Base-by-base conservation (phyloP, 2,113 vertebrate genomes). In the Tapirus terrestris region DNA sequence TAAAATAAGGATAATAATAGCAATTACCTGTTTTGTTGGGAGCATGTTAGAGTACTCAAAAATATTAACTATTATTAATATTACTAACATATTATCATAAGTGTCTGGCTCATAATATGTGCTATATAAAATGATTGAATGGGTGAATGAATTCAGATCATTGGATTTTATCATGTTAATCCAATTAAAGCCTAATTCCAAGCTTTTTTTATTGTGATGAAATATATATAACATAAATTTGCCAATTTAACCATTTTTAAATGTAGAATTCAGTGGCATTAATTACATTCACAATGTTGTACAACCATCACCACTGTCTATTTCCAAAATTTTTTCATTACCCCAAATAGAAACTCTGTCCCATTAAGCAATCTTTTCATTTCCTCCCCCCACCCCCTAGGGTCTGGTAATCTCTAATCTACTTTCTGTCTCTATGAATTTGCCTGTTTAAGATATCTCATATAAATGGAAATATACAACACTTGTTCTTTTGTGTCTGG, bases 131-230 rank as follows among this genome's bases (percentile, higher is more conserved):
- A 83, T 91, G 51, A 83, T 27, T 96, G 85, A 61, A 43, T 82
- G 31, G 80, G 45, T 94, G 27, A 84, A 63, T 83, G 18, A 91
- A 76, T 93, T 96, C 58, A 93, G 16, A 83, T 91, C n/a, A 92
- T 70, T 87, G 33, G 27, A 43, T 93, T 92, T 95, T 61, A 72
- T 65, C 20, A 67, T 89, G 58, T 63, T 48, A 29, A 31, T 76
- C 23, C 39, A 91, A 70, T 43, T 79, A 85, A 95, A 83, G 45
- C 18, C 56, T 79, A 77, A 91, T 72, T 93, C 96, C 9, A 80
- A 93, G 72, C 20, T 43, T 89, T 79, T 72, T 80, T 86, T 88
- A 48, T 73, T 88, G 13, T 95, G 39, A 18, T 58, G 39, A 95
- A 70, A 76, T 85, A 29, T 68, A 4, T 94, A 25, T 58, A n/a